phyloP scores from a whole-genome alignment of 1,140 invertebrate genomes.

The Drosophila micromelanica region DNA sequence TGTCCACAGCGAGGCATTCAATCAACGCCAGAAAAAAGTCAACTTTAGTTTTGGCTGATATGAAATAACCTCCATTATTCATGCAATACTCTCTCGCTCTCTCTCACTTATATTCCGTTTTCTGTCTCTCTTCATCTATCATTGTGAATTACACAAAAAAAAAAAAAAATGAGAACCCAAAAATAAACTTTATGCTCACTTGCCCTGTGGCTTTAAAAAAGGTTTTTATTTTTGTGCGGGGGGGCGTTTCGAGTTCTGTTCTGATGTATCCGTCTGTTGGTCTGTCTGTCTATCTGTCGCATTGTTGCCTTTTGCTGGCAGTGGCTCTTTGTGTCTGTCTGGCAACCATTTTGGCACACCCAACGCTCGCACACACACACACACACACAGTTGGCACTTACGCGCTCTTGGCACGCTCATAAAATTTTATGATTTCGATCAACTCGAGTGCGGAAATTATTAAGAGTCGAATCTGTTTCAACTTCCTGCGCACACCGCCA shows the following conservation, averaged over 20 bases:
- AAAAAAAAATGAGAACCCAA: constrained; percentile 7
- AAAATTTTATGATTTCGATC: constrained; percentile 84
- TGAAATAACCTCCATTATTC: constrained; percentile 51
- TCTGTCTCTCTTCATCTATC: constrained; percentile 32
- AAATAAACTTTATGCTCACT: constrained; percentile 64
- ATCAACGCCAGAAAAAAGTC: constrained; percentile 51
- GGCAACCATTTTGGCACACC: constrained; percentile 71
- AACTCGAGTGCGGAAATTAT: constrained; percentile 83
- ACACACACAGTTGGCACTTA: constrained; percentile 55
- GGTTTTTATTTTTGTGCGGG: constrained; percentile 31
- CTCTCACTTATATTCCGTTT: background rate
- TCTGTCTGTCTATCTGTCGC: constrained; percentile 41
- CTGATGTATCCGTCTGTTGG: constrained; percentile 25
- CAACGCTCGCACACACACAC: constrained; percentile 14
- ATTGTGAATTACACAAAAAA: constrained; percentile 36
- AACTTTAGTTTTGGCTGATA: constrained; percentile 52
- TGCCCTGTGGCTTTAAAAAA: constrained; percentile 70
- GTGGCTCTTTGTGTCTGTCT: constrained; percentile 50
- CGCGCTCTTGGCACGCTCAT: constrained; percentile 76
- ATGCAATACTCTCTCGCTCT: constrained; percentile 5
- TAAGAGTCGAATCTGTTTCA: constrained; percentile 83
- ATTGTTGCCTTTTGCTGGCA: constrained; percentile 41
- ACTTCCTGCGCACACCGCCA: constrained; percentile 59
- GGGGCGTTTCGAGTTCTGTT: background rate
- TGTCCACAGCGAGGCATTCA: constrained; percentile 26